Percentiles rank a stretch among this genome's conserved stretches.
phyloP scores from a whole-genome alignment of 2,113 vertebrate species.

The Dolichotis patagonum region DNA sequence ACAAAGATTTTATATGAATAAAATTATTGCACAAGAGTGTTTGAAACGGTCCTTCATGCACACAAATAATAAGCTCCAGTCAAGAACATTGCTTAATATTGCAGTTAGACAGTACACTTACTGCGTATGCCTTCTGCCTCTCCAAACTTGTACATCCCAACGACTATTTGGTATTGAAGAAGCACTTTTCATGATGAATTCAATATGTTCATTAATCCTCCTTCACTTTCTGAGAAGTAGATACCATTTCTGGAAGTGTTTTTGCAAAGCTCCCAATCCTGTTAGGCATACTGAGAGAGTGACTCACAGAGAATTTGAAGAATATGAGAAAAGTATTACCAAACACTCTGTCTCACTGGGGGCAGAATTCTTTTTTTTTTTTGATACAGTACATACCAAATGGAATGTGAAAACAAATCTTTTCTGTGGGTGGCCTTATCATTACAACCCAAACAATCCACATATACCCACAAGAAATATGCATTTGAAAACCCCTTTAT shows the following conservation, averaged over 20 bases:
- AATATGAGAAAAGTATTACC: conserved; percentile 65
- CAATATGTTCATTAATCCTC: conserved; percentile 45
- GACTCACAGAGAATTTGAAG: conserved; percentile 66
- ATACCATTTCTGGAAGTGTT: conserved; percentile 56
- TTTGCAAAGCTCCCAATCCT: conserved; percentile 58
- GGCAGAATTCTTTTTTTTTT: conserved; percentile 13
- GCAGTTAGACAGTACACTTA: not conserved
- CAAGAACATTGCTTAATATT: not conserved
- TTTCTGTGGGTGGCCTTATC: conserved; percentile 68
- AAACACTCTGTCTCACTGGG: conserved; percentile 57
- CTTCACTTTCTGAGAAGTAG: conserved; percentile 28
- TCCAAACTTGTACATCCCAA: not conserved
- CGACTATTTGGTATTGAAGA: conserved; percentile 7
- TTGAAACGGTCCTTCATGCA: not conserved
- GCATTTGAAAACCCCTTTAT: not conserved
- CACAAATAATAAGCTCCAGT: not conserved
- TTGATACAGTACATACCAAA: conserved; percentile 56
- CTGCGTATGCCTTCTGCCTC: not conserved
- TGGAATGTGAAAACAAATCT: conserved; percentile 72
- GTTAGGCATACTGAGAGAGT: conserved; percentile 60
- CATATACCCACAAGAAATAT: not conserved
- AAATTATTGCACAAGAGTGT: not conserved
- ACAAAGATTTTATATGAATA: not conserved
- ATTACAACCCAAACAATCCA: conserved; percentile 15
- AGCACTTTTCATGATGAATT: conserved; percentile 1